A percentile compares a stretch with the other conserved stretches of the same genome.
These are phyloP conservation scores for Zhengitettix transpicula DNA, from an alignment of 2,888 invertebrate species.

Conservation along the genomic window DNA sequence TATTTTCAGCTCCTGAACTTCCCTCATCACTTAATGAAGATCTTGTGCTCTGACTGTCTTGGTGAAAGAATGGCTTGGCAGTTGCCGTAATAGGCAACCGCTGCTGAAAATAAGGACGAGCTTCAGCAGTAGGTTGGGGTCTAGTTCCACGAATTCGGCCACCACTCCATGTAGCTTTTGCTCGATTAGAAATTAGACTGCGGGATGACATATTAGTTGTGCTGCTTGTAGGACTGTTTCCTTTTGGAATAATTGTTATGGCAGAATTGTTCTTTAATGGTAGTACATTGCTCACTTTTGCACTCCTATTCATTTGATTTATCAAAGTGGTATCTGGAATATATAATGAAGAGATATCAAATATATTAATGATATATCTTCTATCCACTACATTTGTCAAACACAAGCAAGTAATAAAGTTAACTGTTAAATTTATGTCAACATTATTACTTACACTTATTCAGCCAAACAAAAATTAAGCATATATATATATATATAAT, in stretches of 20 bases:
- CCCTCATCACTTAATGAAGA: constrained; percentile 5
- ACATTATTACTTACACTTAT: too few species aligned
- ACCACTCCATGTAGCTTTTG: neutral
- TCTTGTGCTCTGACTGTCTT: neutral
- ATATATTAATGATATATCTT: too few species aligned
- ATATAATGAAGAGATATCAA: neutral
- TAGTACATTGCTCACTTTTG: constrained; percentile 9
- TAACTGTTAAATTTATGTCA: too few species aligned
- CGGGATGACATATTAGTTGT: neutral
- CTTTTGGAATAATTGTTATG: constrained; percentile 38
- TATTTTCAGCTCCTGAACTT: constrained; percentile 3
- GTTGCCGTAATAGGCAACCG: neutral
- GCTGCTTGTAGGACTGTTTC: neutral
- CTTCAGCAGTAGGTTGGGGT: neutral
- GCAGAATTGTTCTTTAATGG: constrained; percentile 40
- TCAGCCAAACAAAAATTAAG: too few species aligned
- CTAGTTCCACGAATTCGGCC: neutral
- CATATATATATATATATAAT: too few species aligned
- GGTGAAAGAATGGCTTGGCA: constrained; percentile 8
- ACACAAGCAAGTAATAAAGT: too few species aligned
- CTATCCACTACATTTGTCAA: too few species aligned
- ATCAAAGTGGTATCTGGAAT: neutral
- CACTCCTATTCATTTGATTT: neutral
- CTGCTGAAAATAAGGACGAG: constrained; percentile 5
- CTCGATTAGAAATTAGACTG: neutral